A percentile compares a stretch with the other conserved stretches of the same genome.
Conservation (phyloP, 2,888 invertebrate species). For the Masnerella sp. region DNA sequence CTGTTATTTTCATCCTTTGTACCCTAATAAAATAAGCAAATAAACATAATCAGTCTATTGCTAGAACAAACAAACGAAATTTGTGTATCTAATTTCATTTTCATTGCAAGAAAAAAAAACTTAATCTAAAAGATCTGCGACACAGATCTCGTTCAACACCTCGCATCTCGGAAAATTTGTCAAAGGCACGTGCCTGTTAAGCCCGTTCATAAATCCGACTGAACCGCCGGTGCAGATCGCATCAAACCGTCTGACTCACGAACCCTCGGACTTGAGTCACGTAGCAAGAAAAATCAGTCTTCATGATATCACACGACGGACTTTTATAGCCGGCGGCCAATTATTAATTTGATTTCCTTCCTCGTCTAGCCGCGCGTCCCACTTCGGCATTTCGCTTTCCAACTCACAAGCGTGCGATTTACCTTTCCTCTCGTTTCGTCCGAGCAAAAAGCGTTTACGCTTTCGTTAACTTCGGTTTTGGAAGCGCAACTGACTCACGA, state of each 20-base stretch:
- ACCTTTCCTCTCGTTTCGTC: constrained; percentile 37
- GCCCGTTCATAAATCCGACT: too few relatives aligned
- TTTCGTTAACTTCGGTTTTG: constrained; percentile 43
- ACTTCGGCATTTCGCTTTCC: constrained; percentile 51
- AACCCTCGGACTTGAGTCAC: constrained; percentile 64
- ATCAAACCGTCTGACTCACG: constrained; percentile 63
- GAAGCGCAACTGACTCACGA: constrained; percentile 13
- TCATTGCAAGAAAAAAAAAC: too few relatives aligned
- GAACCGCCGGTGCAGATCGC: too few relatives aligned
- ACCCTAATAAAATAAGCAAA: too few relatives aligned
- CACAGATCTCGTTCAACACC: too few relatives aligned
- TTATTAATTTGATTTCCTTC: constrained; percentile 57
- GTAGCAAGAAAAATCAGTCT: constrained; percentile 56
- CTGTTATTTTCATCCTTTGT: too few relatives aligned
- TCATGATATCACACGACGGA: constrained; percentile 48
- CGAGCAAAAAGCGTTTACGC: constrained; percentile 44
- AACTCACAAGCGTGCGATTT: constrained; percentile 40
- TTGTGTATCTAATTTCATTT: too few relatives aligned
- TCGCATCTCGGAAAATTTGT: too few relatives aligned
- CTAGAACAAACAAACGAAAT: too few relatives aligned
- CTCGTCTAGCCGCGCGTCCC: constrained; percentile 17
- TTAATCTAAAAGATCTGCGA: too few relatives aligned
- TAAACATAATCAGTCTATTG: too few relatives aligned
- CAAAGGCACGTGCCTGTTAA: too few relatives aligned
- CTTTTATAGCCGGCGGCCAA: constrained; percentile 27